Percentiles rank a stretch among this genome's conserved stretches.
These are phyloP conservation scores for Cotesia vestalis DNA, from an alignment of 1,140 invertebrate genomes.

Conservation along the genomic window DNA sequence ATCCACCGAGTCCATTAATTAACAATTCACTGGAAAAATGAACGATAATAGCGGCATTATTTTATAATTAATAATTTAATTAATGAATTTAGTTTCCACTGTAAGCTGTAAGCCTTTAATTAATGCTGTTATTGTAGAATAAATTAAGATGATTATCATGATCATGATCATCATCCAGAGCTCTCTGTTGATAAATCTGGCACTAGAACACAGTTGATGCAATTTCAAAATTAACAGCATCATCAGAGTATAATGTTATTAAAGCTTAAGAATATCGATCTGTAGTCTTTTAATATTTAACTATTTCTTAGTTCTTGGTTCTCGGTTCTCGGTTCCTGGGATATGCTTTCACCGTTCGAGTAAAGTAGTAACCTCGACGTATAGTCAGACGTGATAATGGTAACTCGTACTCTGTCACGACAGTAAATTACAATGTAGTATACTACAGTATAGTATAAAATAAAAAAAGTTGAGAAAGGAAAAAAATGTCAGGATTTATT, in stretches of 20 bases:
- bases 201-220: too few species aligned
- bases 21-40: background rate
- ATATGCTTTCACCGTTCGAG: background rate
- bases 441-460: background rate
- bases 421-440: background rate
- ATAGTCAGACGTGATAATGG: slow-evolving; percentile 18
- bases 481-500: slow-evolving; percentile 4
- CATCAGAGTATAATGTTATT: slow-evolving; percentile 1
- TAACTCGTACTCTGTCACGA: background rate
- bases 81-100: too few species aligned
- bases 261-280: slow-evolving; percentile 3
- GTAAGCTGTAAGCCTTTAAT: too few species aligned
- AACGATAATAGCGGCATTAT: too few species aligned
- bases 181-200: too few species aligned
- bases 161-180: too few species aligned
- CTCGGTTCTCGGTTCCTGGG: background rate
- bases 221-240: background rate
- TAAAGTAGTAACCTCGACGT: background rate
- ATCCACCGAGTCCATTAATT: background rate
- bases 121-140: too few species aligned
- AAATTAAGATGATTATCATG: too few species aligned
- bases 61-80: too few species aligned
- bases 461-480: background rate
- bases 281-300: slow-evolving; percentile 7
- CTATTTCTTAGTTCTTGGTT: background rate